These are phyloP conservation scores for Ostrea denselamellosa DNA, from an alignment of 1,140 invertebrate genomes.

Conservation along the genomic window DNA sequence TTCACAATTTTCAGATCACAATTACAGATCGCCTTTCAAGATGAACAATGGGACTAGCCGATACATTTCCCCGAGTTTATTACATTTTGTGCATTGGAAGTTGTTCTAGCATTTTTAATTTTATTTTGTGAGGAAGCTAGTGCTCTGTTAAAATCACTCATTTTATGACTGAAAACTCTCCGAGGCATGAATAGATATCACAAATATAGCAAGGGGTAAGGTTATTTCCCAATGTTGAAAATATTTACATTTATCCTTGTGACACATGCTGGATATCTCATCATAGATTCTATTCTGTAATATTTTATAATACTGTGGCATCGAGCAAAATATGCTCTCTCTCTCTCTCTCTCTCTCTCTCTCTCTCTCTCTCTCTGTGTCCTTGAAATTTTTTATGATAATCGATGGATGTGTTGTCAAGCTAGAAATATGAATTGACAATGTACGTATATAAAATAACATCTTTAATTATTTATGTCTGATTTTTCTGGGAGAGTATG, in stretches of 20 bases:
- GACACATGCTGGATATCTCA: not conserved
- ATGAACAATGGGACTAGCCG: not conserved
- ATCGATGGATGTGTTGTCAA: too few relatives aligned
- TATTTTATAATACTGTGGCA: not conserved
- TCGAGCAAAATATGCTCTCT: too few relatives aligned
- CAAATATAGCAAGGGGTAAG: not conserved
- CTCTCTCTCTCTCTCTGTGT: too few relatives aligned
- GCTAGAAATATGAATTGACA: too few relatives aligned
- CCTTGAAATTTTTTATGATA: too few relatives aligned
- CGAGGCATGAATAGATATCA: not conserved
- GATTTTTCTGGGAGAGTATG: too few relatives aligned
- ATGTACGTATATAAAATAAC: too few relatives aligned
- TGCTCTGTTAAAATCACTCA: not conserved
- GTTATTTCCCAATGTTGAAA: not conserved
- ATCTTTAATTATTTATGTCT: too few relatives aligned
- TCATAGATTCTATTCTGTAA: too few relatives aligned
- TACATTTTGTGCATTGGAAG: not conserved
- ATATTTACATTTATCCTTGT: too few relatives aligned
- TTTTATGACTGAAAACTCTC: not conserved
- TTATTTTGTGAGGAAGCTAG: not conserved
- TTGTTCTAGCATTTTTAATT: not conserved
- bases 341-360: too few relatives aligned
- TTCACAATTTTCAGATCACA: too few relatives aligned
- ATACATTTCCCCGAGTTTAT: not conserved
- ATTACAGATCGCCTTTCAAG: not conserved